A percentile compares a stretch with the other conserved stretches of the same genome.
Conservation (phyloP, 2,888 invertebrate genomes). For the Magallana nippona region DNA sequence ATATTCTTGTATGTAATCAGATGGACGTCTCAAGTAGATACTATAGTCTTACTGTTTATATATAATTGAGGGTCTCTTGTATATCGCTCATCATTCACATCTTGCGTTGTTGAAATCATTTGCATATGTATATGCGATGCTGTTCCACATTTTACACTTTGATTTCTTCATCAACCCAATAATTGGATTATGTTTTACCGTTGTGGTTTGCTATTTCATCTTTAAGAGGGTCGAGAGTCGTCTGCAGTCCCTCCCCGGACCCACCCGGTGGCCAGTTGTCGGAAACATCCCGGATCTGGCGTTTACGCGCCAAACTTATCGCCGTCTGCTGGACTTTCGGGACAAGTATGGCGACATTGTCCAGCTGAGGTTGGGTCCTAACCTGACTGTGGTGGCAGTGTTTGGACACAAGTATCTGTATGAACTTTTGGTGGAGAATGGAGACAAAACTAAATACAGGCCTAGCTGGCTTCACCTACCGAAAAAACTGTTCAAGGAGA, state of each 20-base stretch:
- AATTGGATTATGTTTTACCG: slow-evolving; percentile 22
- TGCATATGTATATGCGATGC: background rate
- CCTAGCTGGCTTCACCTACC: slow-evolving; percentile 47
- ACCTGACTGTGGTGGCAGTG: slow-evolving; percentile 43
- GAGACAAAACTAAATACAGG: slow-evolving; percentile 42
- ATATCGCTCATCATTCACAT: background rate
- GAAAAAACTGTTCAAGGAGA: slow-evolving; percentile 41
- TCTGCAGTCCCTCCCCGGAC: slow-evolving; percentile 40
- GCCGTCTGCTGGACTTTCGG: slow-evolving; percentile 43
- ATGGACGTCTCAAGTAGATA: no score
- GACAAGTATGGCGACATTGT: slow-evolving; percentile 46
- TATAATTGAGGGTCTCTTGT: no score
- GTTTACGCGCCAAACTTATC: slow-evolving; percentile 33
- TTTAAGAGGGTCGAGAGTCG: slow-evolving; percentile 37
- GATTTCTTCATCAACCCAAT: slow-evolving; percentile 40
- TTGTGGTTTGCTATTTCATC: slow-evolving; percentile 19
- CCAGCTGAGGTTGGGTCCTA: slow-evolving; percentile 44
- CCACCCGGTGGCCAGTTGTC: slow-evolving; percentile 40
- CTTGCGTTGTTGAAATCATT: background rate
- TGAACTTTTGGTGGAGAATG: slow-evolving; percentile 40
- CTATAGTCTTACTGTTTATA: no score
- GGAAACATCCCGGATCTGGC: slow-evolving; percentile 46
- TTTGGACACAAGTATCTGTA: slow-evolving; percentile 42
- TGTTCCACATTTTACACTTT: slow-evolving; percentile 35
- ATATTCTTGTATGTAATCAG: no score